Conservation (phyloP, 2,888 invertebrate species). For the Bugula neritina region DNA sequence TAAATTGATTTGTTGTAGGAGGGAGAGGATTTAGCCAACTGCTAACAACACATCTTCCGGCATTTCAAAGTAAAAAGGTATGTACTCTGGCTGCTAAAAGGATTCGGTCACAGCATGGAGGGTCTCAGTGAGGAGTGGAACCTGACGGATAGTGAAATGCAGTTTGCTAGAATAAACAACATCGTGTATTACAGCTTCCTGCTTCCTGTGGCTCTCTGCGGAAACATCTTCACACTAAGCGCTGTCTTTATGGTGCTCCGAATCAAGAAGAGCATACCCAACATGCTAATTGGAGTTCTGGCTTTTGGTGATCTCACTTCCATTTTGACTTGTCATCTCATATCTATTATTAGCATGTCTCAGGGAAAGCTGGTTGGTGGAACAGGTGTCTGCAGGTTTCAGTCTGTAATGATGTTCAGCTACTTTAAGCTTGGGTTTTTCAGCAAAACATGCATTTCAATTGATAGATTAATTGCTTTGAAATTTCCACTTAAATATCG, state of each 20-base stretch:
- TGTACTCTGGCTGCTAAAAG: no score
- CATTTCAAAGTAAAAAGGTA: no score
- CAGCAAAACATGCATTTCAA: slow-evolving; percentile 24
- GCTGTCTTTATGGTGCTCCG: slow-evolving; percentile 15
- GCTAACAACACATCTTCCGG: no score
- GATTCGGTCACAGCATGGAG: no score
- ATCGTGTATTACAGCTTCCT: slow-evolving; percentile 21
- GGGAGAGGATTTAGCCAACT: no score
- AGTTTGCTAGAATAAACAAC: not conserved
- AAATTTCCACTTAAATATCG: slow-evolving; percentile 23
- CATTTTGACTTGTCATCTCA: slow-evolving; percentile 7
- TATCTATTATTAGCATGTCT: not conserved
- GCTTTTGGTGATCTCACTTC: slow-evolving; percentile 20
- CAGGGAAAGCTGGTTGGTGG: not conserved
- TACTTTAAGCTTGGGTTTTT: slow-evolving; percentile 25
- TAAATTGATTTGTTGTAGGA: no score
- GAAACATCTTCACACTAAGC: slow-evolving; percentile 20
- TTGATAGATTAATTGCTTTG: slow-evolving; percentile 8
- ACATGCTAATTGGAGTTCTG: slow-evolving; percentile 4
- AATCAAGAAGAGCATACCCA: slow-evolving; percentile 13
- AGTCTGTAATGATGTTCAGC: slow-evolving; percentile 8
- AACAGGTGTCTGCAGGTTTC: not conserved
- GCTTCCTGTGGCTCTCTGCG: slow-evolving; percentile 6
- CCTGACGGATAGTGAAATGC: not conserved
- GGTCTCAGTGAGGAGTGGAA: not conserved